These are phyloP conservation scores for Semnornis frantzii DNA, from an alignment of 2,113 vertebrate species.

Conservation along the genomic window DNA sequence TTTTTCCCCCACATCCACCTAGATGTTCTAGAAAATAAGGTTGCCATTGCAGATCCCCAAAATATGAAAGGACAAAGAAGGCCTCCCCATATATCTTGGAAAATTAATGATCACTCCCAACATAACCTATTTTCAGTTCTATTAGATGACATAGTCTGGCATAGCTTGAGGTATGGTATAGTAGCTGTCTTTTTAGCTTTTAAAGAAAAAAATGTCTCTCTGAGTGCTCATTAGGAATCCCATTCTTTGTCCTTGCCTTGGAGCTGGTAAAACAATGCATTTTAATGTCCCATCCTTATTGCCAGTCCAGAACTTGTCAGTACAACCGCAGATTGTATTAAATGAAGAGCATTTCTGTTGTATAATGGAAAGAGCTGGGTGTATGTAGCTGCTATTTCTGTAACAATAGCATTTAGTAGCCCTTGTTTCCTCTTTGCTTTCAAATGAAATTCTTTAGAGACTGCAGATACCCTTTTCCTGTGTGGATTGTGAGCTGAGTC, in stretches of 20 bases:
- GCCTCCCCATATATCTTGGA: neutral
- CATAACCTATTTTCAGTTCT: neutral
- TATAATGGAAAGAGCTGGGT: constrained; percentile 25
- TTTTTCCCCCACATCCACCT: neutral
- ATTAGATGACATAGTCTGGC: neutral
- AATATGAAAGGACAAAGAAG: neutral
- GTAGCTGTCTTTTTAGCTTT: neutral
- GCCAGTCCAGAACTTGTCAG: constrained; percentile 12
- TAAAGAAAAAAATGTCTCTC: neutral
- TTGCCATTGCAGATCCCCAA: neutral
- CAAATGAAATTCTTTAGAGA: neutral
- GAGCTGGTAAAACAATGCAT: constrained; percentile 13
- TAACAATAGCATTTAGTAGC: constrained; percentile 44
- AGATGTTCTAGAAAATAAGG: neutral
- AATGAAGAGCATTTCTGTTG: neutral
- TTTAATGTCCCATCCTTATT: neutral
- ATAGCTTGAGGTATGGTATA: neutral
- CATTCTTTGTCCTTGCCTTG: neutral
- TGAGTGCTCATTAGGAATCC: neutral
- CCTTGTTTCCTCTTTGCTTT: constrained; percentile 53
- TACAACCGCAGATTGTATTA: neutral
- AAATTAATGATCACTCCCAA: neutral
- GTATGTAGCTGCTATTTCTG: constrained; percentile 54
- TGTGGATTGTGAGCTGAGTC: constrained; percentile 1
- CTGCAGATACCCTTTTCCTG: neutral